Evolutionary conservation across 1,140 invertebrate species (phyloP).

Genomic region (Caenorhabditis briggsae): DNA sequence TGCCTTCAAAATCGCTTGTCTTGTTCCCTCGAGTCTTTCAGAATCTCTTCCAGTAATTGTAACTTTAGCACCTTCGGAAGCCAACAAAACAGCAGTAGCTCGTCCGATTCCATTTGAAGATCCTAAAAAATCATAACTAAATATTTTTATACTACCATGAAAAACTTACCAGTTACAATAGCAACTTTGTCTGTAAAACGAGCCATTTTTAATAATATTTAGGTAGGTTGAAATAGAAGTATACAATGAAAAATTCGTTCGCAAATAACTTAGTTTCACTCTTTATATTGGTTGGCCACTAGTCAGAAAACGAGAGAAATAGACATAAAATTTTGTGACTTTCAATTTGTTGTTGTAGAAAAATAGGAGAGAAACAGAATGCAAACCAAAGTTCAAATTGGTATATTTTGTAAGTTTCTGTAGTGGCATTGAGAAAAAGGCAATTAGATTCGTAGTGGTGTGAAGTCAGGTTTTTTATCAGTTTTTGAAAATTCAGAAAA

Average conservation of each 20-base stretch:
- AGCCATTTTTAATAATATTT: background rate
- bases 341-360: background rate
- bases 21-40: constrained; percentile 45
- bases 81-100: constrained; percentile 84
- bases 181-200: constrained; percentile 51
- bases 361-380: background rate
- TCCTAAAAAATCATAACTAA: constrained; percentile 78
- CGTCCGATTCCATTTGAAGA: constrained; percentile 89
- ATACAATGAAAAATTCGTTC: background rate
- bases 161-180: constrained; percentile 46
- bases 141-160: background rate
- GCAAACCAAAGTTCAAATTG: background rate
- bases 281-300: background rate
- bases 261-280: background rate
- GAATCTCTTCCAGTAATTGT: constrained; percentile 84
- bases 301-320: background rate
- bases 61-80: constrained; percentile 84
- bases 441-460: too few relatives aligned
- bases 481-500: too few relatives aligned
- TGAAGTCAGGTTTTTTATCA: too few relatives aligned
- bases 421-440: too few relatives aligned
- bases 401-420: too few relatives aligned
- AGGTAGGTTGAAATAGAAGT: background rate
- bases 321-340: constrained; percentile 40
- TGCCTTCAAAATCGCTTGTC: constrained; percentile 25